These are phyloP conservation scores for Hiodon tergisus DNA, from an alignment of 2,113 vertebrate species.

Conservation along the genomic window DNA sequence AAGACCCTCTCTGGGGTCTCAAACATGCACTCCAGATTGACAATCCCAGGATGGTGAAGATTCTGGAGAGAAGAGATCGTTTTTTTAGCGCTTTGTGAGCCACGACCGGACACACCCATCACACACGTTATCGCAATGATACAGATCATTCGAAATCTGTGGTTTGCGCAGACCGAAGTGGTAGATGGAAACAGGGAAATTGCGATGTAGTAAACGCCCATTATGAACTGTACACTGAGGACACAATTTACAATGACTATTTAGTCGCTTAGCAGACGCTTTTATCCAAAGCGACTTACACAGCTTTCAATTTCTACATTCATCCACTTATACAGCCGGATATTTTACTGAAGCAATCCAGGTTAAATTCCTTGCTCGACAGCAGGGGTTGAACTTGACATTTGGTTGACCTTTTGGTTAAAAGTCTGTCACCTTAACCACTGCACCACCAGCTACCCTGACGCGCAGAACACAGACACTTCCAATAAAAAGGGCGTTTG, in stretches of 20 bases:
- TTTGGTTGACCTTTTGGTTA: too few species aligned
- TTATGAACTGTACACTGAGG: neutral
- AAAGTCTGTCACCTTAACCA: too few species aligned
- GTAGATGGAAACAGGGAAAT: neutral
- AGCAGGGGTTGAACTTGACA: too few species aligned
- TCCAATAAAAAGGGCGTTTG: too few species aligned
- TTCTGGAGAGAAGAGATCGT: constrained; percentile 64
- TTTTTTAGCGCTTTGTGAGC: neutral
- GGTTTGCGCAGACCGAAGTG: neutral
- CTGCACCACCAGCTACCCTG: too few species aligned
- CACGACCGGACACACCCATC: neutral
- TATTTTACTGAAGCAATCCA: too few species aligned
- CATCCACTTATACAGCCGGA: too few species aligned
- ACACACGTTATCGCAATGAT: constrained; percentile 5
- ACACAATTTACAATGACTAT: neutral
- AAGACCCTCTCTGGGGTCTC: constrained; percentile 96
- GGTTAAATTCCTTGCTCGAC: too few species aligned
- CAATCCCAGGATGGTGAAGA: constrained; percentile 94
- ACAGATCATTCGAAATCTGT: neutral
- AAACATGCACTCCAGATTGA: constrained; percentile 98
- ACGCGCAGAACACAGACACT: too few species aligned
- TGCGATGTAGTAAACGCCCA: neutral
- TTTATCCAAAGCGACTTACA: neutral
- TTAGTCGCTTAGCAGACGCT: neutral
- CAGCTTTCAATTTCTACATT: too few species aligned